Conservation (phyloP, 2,113 vertebrate species). For the Cynopterus brachyotis region DNA sequence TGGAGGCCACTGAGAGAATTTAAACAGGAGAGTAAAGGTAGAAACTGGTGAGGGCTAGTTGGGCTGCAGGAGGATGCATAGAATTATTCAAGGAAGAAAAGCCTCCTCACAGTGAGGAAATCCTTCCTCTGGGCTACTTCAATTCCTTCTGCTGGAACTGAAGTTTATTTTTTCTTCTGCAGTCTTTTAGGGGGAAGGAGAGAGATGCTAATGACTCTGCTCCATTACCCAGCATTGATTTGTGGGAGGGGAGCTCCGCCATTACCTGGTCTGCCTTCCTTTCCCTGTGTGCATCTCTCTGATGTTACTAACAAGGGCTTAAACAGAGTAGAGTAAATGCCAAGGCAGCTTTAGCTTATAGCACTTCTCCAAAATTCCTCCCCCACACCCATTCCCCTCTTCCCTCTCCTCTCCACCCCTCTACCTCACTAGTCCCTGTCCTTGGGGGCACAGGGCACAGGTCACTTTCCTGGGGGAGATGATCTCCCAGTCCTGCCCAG, state of each 20-base stretch:
- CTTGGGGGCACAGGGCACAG: conserved; percentile 34
- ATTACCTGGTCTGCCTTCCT: not conserved
- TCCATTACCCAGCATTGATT: conserved; percentile 34
- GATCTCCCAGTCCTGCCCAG: not conserved
- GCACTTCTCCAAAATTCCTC: not conserved
- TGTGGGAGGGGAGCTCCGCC: not conserved
- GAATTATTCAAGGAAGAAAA: not conserved
- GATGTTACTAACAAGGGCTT: conserved; percentile 29
- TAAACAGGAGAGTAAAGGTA: not conserved
- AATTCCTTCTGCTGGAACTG: not conserved
- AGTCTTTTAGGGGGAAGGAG: conserved; percentile 7
- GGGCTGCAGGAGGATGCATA: not conserved
- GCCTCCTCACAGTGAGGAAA: not conserved
- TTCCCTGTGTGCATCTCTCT: not conserved
- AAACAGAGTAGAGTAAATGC: not conserved
- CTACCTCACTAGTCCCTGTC: not conserved
- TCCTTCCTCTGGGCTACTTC: not conserved
- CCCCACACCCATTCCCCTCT: not conserved
- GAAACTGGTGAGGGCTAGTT: not conserved
- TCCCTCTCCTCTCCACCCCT: not conserved
- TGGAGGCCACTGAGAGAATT: not conserved
- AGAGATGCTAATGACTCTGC: conserved; percentile 35
- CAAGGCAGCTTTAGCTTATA: not conserved
- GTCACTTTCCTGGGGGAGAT: conserved; percentile 8
- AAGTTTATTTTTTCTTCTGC: conserved; percentile 41